Evolutionary conservation across 2,888 invertebrate species (phyloP).

Genomic region (Drosophila tripunctata): DNA sequence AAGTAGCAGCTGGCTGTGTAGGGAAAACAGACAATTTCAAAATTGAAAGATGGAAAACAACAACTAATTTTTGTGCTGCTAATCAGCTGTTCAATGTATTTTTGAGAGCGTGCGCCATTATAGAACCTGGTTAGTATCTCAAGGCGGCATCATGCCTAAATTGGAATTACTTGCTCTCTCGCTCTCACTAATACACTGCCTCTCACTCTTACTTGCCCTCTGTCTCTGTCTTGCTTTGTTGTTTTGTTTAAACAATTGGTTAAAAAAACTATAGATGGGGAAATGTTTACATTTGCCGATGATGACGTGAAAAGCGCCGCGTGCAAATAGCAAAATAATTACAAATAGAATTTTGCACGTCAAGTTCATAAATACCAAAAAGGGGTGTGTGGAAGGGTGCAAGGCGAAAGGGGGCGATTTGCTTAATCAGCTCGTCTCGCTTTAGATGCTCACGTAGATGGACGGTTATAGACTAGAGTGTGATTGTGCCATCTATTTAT

Average conservation of each 20-base stretch:
- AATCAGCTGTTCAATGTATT: conserved; percentile 51
- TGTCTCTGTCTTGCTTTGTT: neutral
- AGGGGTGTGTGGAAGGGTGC: neutral
- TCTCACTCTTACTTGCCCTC: neutral
- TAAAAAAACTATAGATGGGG: conserved; percentile 4
- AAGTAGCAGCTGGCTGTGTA: conserved; percentile 15
- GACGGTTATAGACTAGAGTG: conserved; percentile 19
- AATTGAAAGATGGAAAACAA: conserved; percentile 4
- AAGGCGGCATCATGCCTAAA: conserved; percentile 68
- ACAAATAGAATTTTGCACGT: conserved; percentile 66
- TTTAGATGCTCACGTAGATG: conserved; percentile 63
- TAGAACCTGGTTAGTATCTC: conserved; percentile 28
- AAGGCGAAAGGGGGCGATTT: conserved; percentile 1
- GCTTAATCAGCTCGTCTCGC: conserved; percentile 68
- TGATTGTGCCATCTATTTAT: conserved; percentile 52
- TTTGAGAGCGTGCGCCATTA: conserved; percentile 44
- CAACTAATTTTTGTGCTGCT: neutral
- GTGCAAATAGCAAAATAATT: conserved; percentile 68
- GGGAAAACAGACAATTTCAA: neutral
- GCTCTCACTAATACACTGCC: neutral
- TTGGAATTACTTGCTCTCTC: conserved; percentile 44
- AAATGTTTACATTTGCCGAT: conserved; percentile 37
- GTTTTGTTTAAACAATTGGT: conserved; percentile 37
- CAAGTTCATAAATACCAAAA: conserved; percentile 70
- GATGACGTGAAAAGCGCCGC: conserved; percentile 74